A percentile compares a stretch with the other conserved stretches of the same genome.
phyloP scores from a whole-genome alignment of 2,797 vertebrate genomes.

The Heliangelus exortis region DNA sequence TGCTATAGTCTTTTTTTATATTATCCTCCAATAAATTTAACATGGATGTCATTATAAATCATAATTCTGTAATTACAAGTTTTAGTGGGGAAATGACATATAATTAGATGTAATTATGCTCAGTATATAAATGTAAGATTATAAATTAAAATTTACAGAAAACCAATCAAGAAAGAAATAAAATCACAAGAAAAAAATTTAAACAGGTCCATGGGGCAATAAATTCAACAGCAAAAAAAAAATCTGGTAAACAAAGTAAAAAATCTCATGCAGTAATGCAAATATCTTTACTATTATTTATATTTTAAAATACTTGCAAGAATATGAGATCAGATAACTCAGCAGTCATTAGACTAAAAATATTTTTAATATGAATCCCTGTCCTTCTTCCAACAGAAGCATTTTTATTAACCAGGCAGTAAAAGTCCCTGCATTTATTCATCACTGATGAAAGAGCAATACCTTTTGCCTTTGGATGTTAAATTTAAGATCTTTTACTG shows the following conservation, averaged over 20 bases:
- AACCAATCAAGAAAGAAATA: neutral
- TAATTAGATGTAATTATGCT: slow-evolving; percentile 49
- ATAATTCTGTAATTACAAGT: slow-evolving; percentile 59
- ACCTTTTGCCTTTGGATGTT: neutral
- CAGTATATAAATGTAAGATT: slow-evolving; percentile 43
- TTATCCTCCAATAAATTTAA: slow-evolving; percentile 2
- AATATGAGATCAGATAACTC: neutral
- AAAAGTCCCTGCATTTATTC: neutral
- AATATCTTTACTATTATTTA: neutral
- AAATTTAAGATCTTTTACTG: neutral
- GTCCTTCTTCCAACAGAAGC: neutral
- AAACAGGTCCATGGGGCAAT: neutral
- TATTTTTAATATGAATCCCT: neutral
- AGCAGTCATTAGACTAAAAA: neutral
- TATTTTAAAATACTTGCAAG: neutral
- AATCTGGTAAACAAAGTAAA: neutral
- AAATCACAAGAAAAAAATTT: neutral
- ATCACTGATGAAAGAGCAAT: neutral
- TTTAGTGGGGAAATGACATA: slow-evolving; percentile 39
- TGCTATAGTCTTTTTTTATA: neutral
- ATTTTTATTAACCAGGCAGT: neutral
- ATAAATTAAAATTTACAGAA: slow-evolving; percentile 36
- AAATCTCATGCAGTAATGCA: neutral
- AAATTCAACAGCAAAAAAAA: neutral
- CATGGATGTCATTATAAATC: slow-evolving; percentile 16